phyloP scores from a whole-genome alignment of 2,888 invertebrate species.

The Drosophila merina region DNA sequence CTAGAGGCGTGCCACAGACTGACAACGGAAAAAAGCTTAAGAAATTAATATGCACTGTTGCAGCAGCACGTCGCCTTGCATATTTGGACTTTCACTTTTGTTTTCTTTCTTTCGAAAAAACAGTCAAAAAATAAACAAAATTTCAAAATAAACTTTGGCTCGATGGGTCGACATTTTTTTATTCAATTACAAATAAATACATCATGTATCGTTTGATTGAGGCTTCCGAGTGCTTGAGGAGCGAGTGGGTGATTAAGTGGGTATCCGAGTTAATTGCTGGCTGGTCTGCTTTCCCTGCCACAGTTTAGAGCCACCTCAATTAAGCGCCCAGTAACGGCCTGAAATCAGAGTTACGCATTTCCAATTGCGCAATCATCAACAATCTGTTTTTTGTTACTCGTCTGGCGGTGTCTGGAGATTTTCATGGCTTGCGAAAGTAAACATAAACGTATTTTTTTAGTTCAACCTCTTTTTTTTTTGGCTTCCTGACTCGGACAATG shows the following conservation, averaged over 20 bases:
- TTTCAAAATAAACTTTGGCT: slow-evolving; percentile 41
- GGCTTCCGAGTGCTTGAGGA: slow-evolving; percentile 44
- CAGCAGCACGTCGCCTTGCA: slow-evolving; percentile 56
- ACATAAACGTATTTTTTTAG: slow-evolving; percentile 45
- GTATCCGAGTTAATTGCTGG: slow-evolving; percentile 46
- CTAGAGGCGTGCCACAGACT: slow-evolving; percentile 35
- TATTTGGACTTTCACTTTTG: slow-evolving; percentile 73
- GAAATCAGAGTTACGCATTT: slow-evolving; percentile 67
- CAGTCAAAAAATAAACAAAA: slow-evolving; percentile 11
- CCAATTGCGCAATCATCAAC: slow-evolving; percentile 59
- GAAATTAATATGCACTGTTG: slow-evolving; percentile 77
- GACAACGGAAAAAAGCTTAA: slow-evolving; percentile 32
- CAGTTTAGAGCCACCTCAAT: slow-evolving; percentile 51
- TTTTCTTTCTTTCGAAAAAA: slow-evolving; percentile 64
- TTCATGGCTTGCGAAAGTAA: slow-evolving; percentile 69
- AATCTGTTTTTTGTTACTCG: slow-evolving; percentile 9
- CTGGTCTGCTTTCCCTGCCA: slow-evolving; percentile 41
- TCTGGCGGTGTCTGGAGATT: slow-evolving; percentile 40
- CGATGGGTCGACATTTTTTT: slow-evolving; percentile 26
- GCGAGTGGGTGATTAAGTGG: slow-evolving; percentile 55
- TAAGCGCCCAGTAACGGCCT: slow-evolving; percentile 51
- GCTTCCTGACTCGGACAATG: slow-evolving; percentile 56
- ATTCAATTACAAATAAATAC: slow-evolving; percentile 63
- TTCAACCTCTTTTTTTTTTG: slow-evolving; percentile 20
- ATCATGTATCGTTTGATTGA: slow-evolving; percentile 38